Conservation (phyloP, 2,797 vertebrate genomes). For the Darevskia nairensis region DNA sequence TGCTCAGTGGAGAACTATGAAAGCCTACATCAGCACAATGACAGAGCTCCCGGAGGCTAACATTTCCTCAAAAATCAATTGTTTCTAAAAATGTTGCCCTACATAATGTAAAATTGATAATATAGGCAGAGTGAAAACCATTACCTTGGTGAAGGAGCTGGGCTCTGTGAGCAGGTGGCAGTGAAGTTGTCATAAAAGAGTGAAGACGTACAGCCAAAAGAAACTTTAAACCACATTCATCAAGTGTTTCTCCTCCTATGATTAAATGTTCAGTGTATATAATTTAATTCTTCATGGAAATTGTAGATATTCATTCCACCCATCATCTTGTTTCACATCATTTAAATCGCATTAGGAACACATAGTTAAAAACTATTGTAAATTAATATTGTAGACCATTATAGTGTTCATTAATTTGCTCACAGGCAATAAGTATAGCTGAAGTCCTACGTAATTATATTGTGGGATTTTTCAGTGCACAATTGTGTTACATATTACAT, state of each 20-base stretch:
- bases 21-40: neutral
- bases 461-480: neutral
- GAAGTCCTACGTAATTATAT: neutral
- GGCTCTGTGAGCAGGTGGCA: slow-evolving; percentile 90
- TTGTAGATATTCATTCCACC: neutral
- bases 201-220: slow-evolving; percentile 94
- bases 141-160: slow-evolving; percentile 94
- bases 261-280: slow-evolving; percentile 38
- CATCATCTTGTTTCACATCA: neutral
- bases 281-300: slow-evolving; percentile 3
- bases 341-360: neutral
- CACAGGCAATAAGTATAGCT: neutral
- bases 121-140: neutral
- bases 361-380: neutral
- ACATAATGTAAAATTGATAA: neutral
- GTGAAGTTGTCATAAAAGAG: slow-evolving; percentile 93
- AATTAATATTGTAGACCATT: neutral
- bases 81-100: neutral
- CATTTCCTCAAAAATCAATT: neutral
- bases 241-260: slow-evolving; percentile 95
- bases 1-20: neutral
- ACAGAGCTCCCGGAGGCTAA: neutral
- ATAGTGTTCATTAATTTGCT: neutral
- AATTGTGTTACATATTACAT: neutral
- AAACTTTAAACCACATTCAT: slow-evolving; percentile 97